phyloP scores from a whole-genome alignment of 2,888 invertebrate species.

The Clostera curtula region DNA sequence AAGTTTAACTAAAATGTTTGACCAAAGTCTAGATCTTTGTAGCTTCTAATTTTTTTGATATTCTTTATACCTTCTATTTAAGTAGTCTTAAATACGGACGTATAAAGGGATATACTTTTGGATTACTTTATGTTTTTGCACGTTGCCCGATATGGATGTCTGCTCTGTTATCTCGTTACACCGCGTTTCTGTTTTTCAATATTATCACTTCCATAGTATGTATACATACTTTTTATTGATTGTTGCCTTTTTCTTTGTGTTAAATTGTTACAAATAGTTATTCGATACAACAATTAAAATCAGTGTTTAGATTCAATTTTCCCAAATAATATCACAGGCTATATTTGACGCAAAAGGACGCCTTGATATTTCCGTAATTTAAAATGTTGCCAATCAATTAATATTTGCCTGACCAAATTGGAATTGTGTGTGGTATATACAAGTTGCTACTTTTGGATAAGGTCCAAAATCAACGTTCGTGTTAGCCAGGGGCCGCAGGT shows the following conservation, averaged over 20 bases:
- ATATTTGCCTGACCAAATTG: conserved; percentile 13
- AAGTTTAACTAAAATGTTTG: too few relatives aligned
- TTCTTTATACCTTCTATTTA: too few relatives aligned
- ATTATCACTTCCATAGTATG: conserved; percentile 13
- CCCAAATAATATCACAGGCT: too few relatives aligned
- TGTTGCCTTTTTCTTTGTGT: too few relatives aligned
- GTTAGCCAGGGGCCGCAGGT: conserved; percentile 52
- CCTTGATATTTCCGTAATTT: conserved; percentile 9
- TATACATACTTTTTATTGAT: too few relatives aligned
- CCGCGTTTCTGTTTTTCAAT: conserved; percentile 31
- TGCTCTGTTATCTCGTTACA: conserved; percentile 26
- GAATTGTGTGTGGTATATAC: conserved; percentile 12
- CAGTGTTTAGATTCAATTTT: too few relatives aligned
- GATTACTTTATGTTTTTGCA: conserved; percentile 17
- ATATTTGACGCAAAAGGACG: too few relatives aligned
- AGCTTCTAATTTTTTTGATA: too few relatives aligned
- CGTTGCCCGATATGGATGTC: conserved; percentile 30
- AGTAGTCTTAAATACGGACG: neutral
- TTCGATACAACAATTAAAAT: too few relatives aligned
- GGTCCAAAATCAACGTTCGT: conserved; percentile 39
- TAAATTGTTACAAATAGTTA: too few relatives aligned
- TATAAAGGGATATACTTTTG: neutral
- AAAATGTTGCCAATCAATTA: conserved; percentile 9
- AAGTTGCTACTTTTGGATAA: conserved; percentile 52
- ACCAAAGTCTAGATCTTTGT: too few relatives aligned